Evolutionary conservation across 2,888 invertebrate species (phyloP), one percentile per base, ranked within the genome.

Genomic region (Brenthis ino): DNA sequence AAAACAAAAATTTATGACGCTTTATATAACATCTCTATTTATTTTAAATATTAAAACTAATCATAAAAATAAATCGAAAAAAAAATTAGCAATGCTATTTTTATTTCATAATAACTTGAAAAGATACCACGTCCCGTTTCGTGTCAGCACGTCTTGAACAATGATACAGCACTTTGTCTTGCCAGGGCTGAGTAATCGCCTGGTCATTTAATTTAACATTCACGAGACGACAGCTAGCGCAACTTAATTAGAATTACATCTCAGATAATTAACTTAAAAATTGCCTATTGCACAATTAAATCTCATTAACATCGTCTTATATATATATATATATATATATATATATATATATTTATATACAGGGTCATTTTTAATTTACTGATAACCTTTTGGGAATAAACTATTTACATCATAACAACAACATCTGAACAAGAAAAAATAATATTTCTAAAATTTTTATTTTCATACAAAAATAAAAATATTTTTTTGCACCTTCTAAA

Each of bases 211-310:
- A 61, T 61, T 61, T 37, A 54, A 61, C 61, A 54, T 60, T 67
- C 54, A 60, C 54, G 20, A 48, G 28, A 67, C 33, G 47, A 37
- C 66, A 55, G 60, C 63, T 20, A 61, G 54, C 28, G 20, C 55
- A 37, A 54, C 55, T 60, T 67, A 67, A 67, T 67, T 60, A 60
- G 60, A 54, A 60, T 20, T 58, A 16, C 66, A 54, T 67, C 50
- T 61, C 0, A 13, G 16, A 63, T 43, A 14, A 54, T 5, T 13
- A 2, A 16, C 6, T 53, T 37, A 3, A n/a, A 54, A 54, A 63
- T 28, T 28, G 24, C 48, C 28, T 28, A 48, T 60, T 50, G 2
- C 37, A 37, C 8, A 11, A 43, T 8, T 47, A 16, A 58, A 48
- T 13, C 47, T 48, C 3, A n/a, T 50, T n/a, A 12, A 28, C n/a